Base-by-base conservation (phyloP, 2,888 invertebrate genomes). In the Eugnorisma glareosa region DNA sequence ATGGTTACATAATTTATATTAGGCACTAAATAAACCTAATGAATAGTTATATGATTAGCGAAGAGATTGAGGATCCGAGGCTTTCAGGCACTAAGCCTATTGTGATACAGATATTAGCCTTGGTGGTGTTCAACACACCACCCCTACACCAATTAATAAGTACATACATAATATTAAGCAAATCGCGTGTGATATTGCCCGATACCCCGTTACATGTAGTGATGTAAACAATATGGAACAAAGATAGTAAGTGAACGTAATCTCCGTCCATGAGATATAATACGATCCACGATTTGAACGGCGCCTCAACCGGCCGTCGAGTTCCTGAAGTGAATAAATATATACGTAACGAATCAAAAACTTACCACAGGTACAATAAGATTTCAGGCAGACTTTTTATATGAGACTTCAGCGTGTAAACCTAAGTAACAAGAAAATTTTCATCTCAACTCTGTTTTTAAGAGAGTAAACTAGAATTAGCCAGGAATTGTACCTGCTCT, bases 231-330 rank as follows among this genome's bases (percentile, higher is more conserved):
- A 77, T 71, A 70, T 80, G 72, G 73, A 75, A 77, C 77, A 85
- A 82, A 77, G 51, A 86, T 75, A 77, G 63, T 68, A 86, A 73
- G 87, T 70, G 89, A 91, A 90, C 88, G 84, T 91, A 90, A 91
- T 93, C 92, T 95, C 95, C 95, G 95, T 95, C 95, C 95, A 95
- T 92, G 93, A 93, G 91, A 92, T 93, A 90, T 92, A 88, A 87
- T 86, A 88, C 88, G 83, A 86, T 83, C 85, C 86, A 79, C 70
- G 37, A 81, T 76, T 67, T 75, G 21, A 79, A 78, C 75, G 79
- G 82, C 80, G 80, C 77, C 70, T 73, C 73, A 79, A 86, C 72
- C 68, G 68, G 64, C 86, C 68, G 86, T 79, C 75, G 57, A 85
- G 77, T 79, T 84, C 80, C 76, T 81, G 67, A 59, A 71, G 68